Evolutionary conservation across 1,140 invertebrate species (phyloP).

Genomic region (Lepidurus arcticus): DNA sequence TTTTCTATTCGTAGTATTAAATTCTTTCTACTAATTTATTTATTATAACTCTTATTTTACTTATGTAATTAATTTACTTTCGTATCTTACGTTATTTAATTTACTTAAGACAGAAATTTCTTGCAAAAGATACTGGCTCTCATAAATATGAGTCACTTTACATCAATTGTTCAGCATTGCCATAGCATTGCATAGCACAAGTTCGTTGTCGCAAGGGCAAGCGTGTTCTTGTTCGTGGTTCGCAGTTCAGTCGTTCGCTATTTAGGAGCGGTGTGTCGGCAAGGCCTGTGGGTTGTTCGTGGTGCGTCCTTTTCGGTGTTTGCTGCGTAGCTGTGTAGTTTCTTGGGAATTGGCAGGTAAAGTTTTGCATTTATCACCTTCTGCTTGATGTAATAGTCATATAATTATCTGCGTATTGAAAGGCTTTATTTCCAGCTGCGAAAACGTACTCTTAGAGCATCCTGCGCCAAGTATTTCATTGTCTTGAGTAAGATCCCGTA

Average conservation of each 20-base stretch:
- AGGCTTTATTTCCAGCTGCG: not conserved
- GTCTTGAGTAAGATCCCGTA: not conserved
- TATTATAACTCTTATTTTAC: too few species aligned
- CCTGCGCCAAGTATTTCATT: not conserved
- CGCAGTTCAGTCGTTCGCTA: not conserved
- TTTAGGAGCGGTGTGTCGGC: not conserved
- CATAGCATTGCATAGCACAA: not conserved
- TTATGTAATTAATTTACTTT: too few species aligned
- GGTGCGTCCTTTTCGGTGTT: not conserved
- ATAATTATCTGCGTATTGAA: too few species aligned
- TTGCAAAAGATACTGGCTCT: not conserved
- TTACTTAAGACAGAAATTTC: too few species aligned
- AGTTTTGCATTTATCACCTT: not conserved
- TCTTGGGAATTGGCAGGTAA: slow-evolving; percentile 21
- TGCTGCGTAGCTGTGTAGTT: slow-evolving; percentile 2
- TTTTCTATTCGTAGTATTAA: too few species aligned
- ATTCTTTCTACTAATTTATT: too few species aligned
- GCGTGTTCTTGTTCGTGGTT: not conserved
- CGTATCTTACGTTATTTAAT: too few species aligned
- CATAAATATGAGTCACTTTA: not conserved
- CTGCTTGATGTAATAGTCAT: too few species aligned
- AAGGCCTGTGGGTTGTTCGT: not conserved
- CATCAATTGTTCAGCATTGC: not conserved
- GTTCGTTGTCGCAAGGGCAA: not conserved
- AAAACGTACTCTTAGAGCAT: not conserved